phyloP scores from a whole-genome alignment of 2,888 invertebrate species.

The Hypercompe scribonia region DNA sequence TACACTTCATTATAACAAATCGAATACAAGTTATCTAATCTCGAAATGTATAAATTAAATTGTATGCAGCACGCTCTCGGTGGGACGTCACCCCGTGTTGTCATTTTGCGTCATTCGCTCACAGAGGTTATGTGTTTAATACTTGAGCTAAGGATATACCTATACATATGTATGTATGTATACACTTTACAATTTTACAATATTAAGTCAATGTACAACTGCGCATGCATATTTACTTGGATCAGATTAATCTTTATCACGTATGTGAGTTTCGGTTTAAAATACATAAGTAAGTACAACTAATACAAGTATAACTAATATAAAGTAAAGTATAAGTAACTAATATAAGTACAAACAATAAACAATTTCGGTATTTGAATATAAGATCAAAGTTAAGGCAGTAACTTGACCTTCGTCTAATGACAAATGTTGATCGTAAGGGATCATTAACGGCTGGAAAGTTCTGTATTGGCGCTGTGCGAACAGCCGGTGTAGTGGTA shows the following conservation, averaged over 20 bases:
- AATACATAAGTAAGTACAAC: too few species aligned
- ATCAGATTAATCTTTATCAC: neutral
- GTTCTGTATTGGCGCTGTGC: conserved; percentile 58
- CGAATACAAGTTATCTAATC: conserved; percentile 52
- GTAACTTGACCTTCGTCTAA: conserved; percentile 64
- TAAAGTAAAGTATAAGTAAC: too few species aligned
- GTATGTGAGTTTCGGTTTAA: neutral
- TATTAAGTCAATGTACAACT: neutral
- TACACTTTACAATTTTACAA: neutral
- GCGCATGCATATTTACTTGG: neutral
- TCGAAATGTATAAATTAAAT: conserved; percentile 33
- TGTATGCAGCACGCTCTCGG: conserved; percentile 28
- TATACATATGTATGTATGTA: neutral
- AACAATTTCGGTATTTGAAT: conserved; percentile 26
- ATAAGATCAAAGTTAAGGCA: conserved; percentile 31
- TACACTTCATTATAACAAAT: conserved; percentile 68
- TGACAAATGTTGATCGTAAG: conserved; percentile 75
- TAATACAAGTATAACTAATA: too few species aligned
- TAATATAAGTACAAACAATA: neutral
- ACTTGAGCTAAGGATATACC: neutral
- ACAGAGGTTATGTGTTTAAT: conserved; percentile 11
- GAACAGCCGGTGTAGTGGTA: conserved; percentile 40
- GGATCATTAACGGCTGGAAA: conserved; percentile 82
- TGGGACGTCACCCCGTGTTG: conserved; percentile 19
- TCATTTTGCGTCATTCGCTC: conserved; percentile 16